Percentiles rank a stretch among this genome's conserved stretches.
phyloP scores from a whole-genome alignment of 2,797 vertebrate genomes.

The Garrulus glandarius region DNA sequence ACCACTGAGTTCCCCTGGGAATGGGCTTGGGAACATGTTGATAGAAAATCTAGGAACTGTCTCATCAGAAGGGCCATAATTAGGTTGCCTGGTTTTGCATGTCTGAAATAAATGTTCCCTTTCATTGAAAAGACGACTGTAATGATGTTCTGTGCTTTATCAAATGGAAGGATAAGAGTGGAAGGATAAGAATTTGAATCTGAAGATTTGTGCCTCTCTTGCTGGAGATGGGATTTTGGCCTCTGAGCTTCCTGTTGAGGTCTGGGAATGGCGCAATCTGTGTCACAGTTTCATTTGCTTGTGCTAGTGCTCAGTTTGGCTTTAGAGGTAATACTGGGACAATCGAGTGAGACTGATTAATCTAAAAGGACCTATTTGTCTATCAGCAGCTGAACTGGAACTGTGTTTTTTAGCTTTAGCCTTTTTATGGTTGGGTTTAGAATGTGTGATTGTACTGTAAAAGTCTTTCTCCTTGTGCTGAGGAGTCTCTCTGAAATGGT shows the following conservation, averaged over 20 bases:
- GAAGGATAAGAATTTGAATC: neutral
- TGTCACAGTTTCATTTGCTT: neutral
- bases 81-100: slow-evolving; percentile 67
- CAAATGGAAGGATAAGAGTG: neutral
- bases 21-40: slow-evolving; percentile 63
- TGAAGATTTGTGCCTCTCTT: neutral
- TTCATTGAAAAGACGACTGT: neutral
- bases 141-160: neutral
- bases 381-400: neutral
- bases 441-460: neutral
- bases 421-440: neutral
- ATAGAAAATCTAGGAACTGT: slow-evolving; percentile 50
- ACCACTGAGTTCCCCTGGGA: slow-evolving; percentile 77
- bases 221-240: neutral
- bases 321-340: neutral
- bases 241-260: neutral
- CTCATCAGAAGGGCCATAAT: slow-evolving; percentile 72
- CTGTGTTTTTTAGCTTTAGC: neutral
- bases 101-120: slow-evolving; percentile 53
- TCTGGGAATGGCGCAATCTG: rapidly evolving
- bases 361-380: neutral
- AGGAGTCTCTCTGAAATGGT: neutral
- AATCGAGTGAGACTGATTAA: neutral
- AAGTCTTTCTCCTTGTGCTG: neutral
- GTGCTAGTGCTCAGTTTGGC: neutral